Percentiles rank a stretch among this genome's conserved stretches.
Conservation (phyloP, 1,140 invertebrate genomes). For the Papilio aristodemus region DNA sequence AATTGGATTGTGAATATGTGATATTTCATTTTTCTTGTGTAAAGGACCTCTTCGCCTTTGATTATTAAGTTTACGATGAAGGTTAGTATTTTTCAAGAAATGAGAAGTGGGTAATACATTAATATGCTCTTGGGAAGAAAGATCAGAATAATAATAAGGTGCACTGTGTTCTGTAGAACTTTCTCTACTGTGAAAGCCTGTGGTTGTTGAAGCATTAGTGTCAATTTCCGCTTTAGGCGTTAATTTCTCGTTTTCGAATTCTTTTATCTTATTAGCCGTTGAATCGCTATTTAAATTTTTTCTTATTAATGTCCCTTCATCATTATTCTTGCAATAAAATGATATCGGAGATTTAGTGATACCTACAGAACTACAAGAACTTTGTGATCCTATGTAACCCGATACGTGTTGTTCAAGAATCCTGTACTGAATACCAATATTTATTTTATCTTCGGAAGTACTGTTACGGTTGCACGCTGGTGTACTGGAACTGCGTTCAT, state of each 20-base stretch:
- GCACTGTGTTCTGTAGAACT: slow-evolving; percentile 83
- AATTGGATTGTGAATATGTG: slow-evolving; percentile 90
- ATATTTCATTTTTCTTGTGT: slow-evolving; percentile 87
- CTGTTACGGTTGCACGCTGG: slow-evolving; percentile 27
- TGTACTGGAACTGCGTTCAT: slow-evolving; percentile 34
- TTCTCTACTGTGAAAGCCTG: slow-evolving; percentile 77
- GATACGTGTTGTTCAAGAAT: slow-evolving; percentile 49
- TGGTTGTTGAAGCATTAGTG: slow-evolving; percentile 58
- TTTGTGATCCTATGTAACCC: slow-evolving; percentile 60
- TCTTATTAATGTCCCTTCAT: slow-evolving; percentile 62
- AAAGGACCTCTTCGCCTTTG: slow-evolving; percentile 81
- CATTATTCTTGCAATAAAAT: slow-evolving; percentile 75
- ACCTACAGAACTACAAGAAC: slow-evolving; percentile 61
- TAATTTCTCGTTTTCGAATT: slow-evolving; percentile 71
- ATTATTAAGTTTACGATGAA: slow-evolving; percentile 84
- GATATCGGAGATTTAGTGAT: slow-evolving; percentile 68
- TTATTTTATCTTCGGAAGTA: slow-evolving; percentile 49
- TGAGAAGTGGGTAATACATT: slow-evolving; percentile 70
- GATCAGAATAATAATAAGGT: slow-evolving; percentile 93
- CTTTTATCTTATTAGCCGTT: slow-evolving; percentile 71
- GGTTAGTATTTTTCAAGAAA: slow-evolving; percentile 77
- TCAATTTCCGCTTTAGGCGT: slow-evolving; percentile 55
- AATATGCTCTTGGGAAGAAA: slow-evolving; percentile 81
- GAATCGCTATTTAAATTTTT: slow-evolving; percentile 72
- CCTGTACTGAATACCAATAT: slow-evolving; percentile 49